phyloP scores from a whole-genome alignment of 2,888 invertebrate genomes.

The Dasypolia templi region DNA sequence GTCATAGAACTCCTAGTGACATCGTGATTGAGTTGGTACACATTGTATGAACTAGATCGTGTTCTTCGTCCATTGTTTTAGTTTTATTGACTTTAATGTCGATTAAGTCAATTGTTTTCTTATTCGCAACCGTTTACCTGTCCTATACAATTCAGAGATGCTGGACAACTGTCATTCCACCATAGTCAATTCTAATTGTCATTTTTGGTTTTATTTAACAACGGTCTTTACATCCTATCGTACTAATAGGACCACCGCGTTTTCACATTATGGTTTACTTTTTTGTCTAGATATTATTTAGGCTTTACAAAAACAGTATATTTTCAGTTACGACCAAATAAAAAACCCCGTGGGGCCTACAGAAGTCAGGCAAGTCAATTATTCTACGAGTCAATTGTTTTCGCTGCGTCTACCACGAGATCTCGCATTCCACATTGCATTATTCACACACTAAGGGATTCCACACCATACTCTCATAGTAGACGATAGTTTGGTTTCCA shows the following conservation, averaged over 20 bases:
- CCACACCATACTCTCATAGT: constrained; percentile 1
- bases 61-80: neutral
- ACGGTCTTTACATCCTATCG: neutral
- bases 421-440: constrained; percentile 25
- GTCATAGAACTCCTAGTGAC: constrained; percentile 30
- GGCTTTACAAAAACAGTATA: constrained; percentile 47
- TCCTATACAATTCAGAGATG: neutral
- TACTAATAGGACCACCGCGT: constrained; percentile 22
- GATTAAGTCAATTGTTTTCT: neutral
- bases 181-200: neutral
- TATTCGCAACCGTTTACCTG: neutral
- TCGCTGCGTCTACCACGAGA: constrained; percentile 53
- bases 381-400: constrained; percentile 60
- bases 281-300: constrained; percentile 51
- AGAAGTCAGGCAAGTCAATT: constrained; percentile 58
- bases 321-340: constrained; percentile 59
- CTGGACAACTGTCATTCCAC: neutral
- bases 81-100: neutral
- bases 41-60: neutral
- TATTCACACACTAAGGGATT: constrained; percentile 24
- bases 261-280: constrained; percentile 24
- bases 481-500: constrained; percentile 34
- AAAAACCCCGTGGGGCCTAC: constrained; percentile 57
- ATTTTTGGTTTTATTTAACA: neutral
- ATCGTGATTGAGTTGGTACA: neutral